Percentiles rank a stretch among this genome's conserved stretches.
phyloP scores from a whole-genome alignment of 1,140 invertebrate genomes.

The Trichonephila clavipes region DNA sequence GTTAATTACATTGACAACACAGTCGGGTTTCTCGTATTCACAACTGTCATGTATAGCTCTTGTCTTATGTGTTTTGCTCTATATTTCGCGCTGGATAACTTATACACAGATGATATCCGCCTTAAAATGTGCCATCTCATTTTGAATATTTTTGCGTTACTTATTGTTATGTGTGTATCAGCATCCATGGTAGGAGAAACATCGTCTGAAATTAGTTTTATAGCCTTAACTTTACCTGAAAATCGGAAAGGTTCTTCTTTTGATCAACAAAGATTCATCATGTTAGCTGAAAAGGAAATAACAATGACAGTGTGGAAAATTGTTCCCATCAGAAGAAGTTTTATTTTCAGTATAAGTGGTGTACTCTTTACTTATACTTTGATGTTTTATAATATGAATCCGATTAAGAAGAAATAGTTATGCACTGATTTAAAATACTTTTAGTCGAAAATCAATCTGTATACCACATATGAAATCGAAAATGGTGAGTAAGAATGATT shows the following conservation, averaged over 20 bases:
- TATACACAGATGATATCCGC: rapidly evolving
- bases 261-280: too few relatives aligned
- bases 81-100: background rate
- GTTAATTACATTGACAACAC: background rate
- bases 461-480: too few relatives aligned
- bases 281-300: too few relatives aligned
- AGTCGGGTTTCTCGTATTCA: background rate
- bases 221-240: background rate
- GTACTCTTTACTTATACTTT: too few relatives aligned
- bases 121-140: background rate
- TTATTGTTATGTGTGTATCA: background rate
- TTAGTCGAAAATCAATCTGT: too few relatives aligned
- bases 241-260: background rate
- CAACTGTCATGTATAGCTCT: background rate
- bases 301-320: too few relatives aligned
- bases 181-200: background rate
- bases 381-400: too few relatives aligned
- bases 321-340: too few relatives aligned
- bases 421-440: too few relatives aligned
- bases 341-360: too few relatives aligned
- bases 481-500: too few relatives aligned
- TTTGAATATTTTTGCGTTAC: background rate
- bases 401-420: too few relatives aligned
- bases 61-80: background rate
- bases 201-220: background rate